Base-by-base conservation (phyloP, 1,140 invertebrate species). In the Lerema accius region DNA sequence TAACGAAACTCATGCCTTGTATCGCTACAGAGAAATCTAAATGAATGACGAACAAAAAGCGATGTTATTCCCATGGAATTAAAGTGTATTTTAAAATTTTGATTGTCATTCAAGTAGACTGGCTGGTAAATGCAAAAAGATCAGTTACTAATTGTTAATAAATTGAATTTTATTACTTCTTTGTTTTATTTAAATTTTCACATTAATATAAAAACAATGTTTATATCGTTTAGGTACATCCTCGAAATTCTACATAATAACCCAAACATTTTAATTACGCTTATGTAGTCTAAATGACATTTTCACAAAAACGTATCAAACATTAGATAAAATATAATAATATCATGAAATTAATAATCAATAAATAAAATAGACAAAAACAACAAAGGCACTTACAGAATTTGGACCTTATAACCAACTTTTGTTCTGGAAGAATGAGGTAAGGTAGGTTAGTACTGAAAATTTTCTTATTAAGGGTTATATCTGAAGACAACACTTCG, bases 121-220 rank as follows among this genome's bases (percentile, higher is more conserved):
- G 48, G 62, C 69, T 74, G 71, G 72, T 64, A 61, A 67, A 28
- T 23, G 40, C 39, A 43, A 56, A 56, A 43, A 15, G 69, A 76
- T 84, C 71, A 77, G 77, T 82, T 86, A 89, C 84, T 90, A 90
- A 90, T 89, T 90, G 87, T 90, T 90, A 90, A 90, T 89, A 90
- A 90, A 90, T 86, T 71, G 65, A 83, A 84, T 62, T 79, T 86
- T 82, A 87, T 84, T 82, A 82, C 46, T 62, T 10, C 14, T 43
- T 60, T 60, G 45, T 71, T 83, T 82, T 76, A 68, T 60, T 76
- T 71, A 23, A 23, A 23, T n/a, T n/a, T n/a, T n/a, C n/a, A n/a
- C n/a, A n/a, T n/a, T n/a, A n/a, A n/a, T n/a, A n/a, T n/a, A n/a
- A n/a, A n/a, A n/a, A n/a, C n/a, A n/a, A n/a, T n/a, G n/a, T n/a